phyloP scores from a whole-genome alignment of 2,888 invertebrate genomes.

The Alentia gelatinosa region DNA sequence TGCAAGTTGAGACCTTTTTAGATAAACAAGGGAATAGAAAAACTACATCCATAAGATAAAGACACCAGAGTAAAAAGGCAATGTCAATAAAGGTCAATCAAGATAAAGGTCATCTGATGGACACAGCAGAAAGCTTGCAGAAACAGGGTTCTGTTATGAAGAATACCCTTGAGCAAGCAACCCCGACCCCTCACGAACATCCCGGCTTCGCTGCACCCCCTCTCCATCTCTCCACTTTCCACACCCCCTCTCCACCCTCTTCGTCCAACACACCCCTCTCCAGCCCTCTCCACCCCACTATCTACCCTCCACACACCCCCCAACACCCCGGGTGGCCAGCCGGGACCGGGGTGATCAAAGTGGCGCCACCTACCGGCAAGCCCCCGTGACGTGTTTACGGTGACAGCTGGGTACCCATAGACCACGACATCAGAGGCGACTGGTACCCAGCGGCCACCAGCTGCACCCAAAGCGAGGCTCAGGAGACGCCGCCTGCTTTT shows the following conservation, averaged over 20 bases:
- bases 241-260: not conserved
- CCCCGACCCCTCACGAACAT: not conserved
- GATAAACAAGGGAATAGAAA: too few species aligned
- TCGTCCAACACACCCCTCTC: not conserved
- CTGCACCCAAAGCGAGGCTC: not conserved
- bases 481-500: not conserved
- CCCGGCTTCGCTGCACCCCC: not conserved
- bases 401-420: not conserved
- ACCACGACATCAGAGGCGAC: not conserved
- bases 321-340: not conserved
- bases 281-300: not conserved
- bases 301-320: not conserved
- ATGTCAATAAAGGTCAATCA: too few species aligned
- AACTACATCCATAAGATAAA: too few species aligned
- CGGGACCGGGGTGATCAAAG: not conserved
- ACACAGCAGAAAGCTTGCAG: too few species aligned
- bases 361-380: not conserved
- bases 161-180: too few species aligned
- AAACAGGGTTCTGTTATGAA: too few species aligned
- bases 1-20: too few species aligned
- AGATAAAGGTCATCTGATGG: too few species aligned
- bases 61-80: too few species aligned
- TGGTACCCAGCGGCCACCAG: not conserved
- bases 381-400: not conserved
- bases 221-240: not conserved